phyloP scores from a whole-genome alignment of 2,113 vertebrate genomes.

The Heterocephalus glaber region DNA sequence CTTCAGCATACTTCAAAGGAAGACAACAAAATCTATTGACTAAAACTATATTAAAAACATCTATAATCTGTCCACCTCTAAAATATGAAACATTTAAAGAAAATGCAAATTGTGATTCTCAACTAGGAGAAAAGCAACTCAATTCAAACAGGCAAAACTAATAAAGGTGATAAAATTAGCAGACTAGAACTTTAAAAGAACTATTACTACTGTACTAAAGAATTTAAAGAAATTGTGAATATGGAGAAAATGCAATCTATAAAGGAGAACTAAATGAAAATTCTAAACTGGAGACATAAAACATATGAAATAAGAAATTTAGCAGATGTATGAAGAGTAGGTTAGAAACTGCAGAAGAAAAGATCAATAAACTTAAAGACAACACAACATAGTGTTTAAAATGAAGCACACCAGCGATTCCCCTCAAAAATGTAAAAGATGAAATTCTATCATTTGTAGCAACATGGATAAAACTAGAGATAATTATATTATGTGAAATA shows the following conservation, averaged over 20 bases:
- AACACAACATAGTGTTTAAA: not conserved
- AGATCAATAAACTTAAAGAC: not conserved
- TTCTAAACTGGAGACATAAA: not conserved
- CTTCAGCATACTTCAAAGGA: not conserved
- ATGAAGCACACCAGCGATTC: not conserved
- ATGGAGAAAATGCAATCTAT: not conserved
- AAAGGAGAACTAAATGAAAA: not conserved
- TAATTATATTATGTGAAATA: not conserved
- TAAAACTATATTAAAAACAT: not conserved
- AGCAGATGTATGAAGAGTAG: not conserved
- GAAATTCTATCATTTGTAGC: too few relatives aligned
- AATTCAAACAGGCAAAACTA: not conserved
- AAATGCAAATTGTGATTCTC: not conserved
- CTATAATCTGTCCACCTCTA: rapidly evolving
- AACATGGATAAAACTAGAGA: not conserved
- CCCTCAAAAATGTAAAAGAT: not conserved
- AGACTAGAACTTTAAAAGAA: not conserved
- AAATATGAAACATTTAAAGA: not conserved
- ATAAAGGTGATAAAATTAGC: not conserved
- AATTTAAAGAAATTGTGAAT: not conserved
- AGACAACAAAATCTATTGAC: not conserved
- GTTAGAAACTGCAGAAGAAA: not conserved
- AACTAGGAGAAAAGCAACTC: not conserved
- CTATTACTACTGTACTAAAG: not conserved
- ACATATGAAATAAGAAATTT: not conserved